Evolutionary conservation across 2,113 vertebrate species (phyloP).

Genomic region (Microcebus jonahi): DNA sequence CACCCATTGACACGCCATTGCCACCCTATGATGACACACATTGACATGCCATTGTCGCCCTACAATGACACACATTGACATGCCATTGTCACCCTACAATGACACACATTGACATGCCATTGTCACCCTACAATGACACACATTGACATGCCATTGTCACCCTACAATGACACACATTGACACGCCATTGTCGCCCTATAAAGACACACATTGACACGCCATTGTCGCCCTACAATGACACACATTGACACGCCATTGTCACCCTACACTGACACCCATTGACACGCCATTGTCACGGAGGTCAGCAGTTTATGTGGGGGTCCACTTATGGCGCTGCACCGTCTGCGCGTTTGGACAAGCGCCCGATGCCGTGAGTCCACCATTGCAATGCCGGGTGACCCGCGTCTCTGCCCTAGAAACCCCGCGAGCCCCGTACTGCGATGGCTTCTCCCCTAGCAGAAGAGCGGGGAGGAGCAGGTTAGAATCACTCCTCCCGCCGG

Average conservation of each 20-base stretch:
- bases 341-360: neutral
- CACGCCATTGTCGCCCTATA: neutral
- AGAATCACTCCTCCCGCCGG: accelerated
- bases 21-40: neutral
- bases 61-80: too few species aligned
- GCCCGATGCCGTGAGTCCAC: accelerated
- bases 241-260: too few species aligned
- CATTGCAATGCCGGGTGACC: too few species aligned
- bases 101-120: neutral
- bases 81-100: neutral
- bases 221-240: too few species aligned
- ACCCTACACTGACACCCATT: too few species aligned
- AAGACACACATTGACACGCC: neutral
- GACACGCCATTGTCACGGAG: neutral
- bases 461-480: neutral
- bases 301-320: too few species aligned
- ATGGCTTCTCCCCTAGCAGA: accelerated
- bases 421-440: accelerated
- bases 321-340: accelerated
- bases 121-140: neutral
- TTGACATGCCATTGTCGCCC: neutral
- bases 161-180: too few species aligned
- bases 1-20: too few species aligned
- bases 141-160: neutral
- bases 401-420: neutral